These are phyloP conservation scores for Sebastes steindachneri DNA, from an alignment of 2,797 vertebrate genomes.

Conservation along the genomic window DNA sequence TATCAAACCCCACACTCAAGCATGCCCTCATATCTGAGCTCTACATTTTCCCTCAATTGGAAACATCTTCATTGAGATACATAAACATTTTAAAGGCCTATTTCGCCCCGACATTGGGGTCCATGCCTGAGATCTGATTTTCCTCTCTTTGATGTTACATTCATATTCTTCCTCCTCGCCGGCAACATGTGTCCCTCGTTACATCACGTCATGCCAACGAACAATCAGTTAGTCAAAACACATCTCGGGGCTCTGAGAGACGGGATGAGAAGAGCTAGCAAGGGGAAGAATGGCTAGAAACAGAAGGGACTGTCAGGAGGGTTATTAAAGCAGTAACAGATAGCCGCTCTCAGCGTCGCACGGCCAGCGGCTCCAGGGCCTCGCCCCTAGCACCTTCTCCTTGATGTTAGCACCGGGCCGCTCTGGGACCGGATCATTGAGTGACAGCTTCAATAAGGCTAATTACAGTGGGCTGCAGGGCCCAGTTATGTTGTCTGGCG, in stretches of 20 bases:
- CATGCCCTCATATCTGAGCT: constrained; percentile 35
- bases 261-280: constrained; percentile 44
- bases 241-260: constrained; percentile 53
- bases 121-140: constrained; percentile 63
- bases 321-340: constrained; percentile 75
- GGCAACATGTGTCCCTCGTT: constrained; percentile 78
- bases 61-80: constrained; percentile 67
- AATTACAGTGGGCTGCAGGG: constrained; percentile 82
- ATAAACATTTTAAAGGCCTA: constrained; percentile 67
- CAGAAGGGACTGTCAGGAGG: constrained; percentile 61
- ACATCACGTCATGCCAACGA: constrained; percentile 74
- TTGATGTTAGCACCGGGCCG: constrained; percentile 71
- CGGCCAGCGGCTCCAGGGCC: constrained; percentile 44
- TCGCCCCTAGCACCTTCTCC: constrained; percentile 61
- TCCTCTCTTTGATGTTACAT: constrained; percentile 67
- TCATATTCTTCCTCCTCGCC: constrained; percentile 60
- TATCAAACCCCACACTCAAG: constrained; percentile 54
- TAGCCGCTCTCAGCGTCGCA: constrained; percentile 63
- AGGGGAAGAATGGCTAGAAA: constrained; percentile 49
- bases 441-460: constrained; percentile 82
- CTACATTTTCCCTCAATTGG: constrained; percentile 58
- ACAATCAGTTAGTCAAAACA: constrained; percentile 79
- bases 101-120: constrained; percentile 47
- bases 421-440: constrained; percentile 69
- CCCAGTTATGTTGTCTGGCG: constrained; percentile 76